Conservation (phyloP, 1,140 invertebrate genomes). For the Drosophila kohkoa region DNA sequence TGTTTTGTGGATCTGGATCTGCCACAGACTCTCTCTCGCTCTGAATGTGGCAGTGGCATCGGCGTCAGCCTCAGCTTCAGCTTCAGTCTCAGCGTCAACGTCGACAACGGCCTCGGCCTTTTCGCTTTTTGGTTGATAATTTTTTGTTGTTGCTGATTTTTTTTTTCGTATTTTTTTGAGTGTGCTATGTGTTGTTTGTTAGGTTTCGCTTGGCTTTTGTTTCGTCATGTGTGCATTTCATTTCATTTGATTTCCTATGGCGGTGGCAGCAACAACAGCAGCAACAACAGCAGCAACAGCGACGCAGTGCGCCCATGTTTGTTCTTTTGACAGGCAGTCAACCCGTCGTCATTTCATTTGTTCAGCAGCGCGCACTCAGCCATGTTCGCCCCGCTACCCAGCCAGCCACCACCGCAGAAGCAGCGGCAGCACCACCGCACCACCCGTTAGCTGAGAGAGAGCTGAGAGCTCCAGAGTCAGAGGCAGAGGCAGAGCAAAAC, state of each 20-base stretch:
- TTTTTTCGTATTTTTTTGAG: neutral
- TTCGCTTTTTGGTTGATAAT: slow-evolving; percentile 77
- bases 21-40: slow-evolving; percentile 29
- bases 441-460: slow-evolving; percentile 35
- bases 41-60: slow-evolving; percentile 33
- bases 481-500: slow-evolving; percentile 60
- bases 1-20: slow-evolving; percentile 58
- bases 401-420: slow-evolving; percentile 11
- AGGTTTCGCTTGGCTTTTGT: slow-evolving; percentile 75
- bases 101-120: slow-evolving; percentile 31
- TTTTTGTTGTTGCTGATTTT: slow-evolving; percentile 51
- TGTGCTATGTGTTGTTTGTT: slow-evolving; percentile 53
- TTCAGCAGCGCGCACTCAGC: slow-evolving; percentile 82
- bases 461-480: slow-evolving; percentile 18
- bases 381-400: slow-evolving; percentile 66
- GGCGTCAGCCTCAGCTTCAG: slow-evolving; percentile 12
- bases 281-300: slow-evolving; percentile 33
- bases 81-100: neutral
- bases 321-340: slow-evolving; percentile 85
- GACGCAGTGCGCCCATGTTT: slow-evolving; percentile 84
- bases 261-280: slow-evolving; percentile 40
- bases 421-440: slow-evolving; percentile 21
- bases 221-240: slow-evolving; percentile 81
- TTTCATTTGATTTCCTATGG: slow-evolving; percentile 84
- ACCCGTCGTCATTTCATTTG: slow-evolving; percentile 85